These are phyloP conservation scores for Acanthosepion lycidas DNA, from an alignment of 2,888 invertebrate genomes.

Conservation along the genomic window DNA sequence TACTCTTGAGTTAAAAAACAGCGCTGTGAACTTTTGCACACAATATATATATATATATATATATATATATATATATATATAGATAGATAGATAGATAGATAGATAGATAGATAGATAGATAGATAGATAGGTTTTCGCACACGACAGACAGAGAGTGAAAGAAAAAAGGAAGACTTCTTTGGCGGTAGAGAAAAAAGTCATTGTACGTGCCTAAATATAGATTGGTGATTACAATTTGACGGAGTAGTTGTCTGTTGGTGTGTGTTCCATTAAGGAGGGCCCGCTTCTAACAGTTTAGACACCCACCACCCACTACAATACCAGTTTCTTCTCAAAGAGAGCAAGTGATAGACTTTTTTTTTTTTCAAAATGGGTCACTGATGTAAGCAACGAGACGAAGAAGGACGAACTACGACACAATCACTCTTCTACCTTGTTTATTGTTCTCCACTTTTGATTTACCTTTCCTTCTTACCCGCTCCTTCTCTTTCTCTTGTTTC, in stretches of 20 bases:
- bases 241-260: neutral
- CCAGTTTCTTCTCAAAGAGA: neutral
- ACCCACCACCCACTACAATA: neutral
- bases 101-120: neutral
- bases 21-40: neutral
- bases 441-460: neutral
- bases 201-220: neutral
- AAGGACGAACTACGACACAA: neutral
- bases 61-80: neutral
- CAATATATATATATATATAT: no score
- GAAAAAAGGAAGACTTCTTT: neutral
- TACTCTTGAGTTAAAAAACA: no score
- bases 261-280: neutral
- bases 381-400: neutral
- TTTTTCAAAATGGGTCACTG: slow-evolving; percentile 9
- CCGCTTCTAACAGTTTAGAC: no score
- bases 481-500: neutral
- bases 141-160: neutral
- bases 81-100: neutral
- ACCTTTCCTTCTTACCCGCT: neutral
- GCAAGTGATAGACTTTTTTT: neutral
- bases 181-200: neutral
- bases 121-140: neutral
- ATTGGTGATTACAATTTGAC: neutral
- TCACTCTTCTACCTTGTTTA: neutral